Evolutionary conservation across 2,888 invertebrate species (phyloP), one percentile per base, ranked within the genome.

Genomic region (Lissocephala sabroskyi): DNA sequence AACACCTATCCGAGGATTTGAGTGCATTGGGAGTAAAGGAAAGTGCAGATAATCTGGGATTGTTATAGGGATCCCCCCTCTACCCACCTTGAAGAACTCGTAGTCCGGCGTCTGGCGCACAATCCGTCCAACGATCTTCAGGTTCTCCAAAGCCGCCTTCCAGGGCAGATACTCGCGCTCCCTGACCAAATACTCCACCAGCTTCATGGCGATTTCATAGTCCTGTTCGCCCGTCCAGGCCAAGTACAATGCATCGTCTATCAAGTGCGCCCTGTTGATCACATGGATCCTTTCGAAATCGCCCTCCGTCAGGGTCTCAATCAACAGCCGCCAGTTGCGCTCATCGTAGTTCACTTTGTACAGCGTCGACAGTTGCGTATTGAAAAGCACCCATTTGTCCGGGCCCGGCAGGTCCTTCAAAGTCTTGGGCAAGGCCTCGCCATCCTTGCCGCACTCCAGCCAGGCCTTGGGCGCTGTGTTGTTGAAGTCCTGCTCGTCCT

Each of bases 271-370:
- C 26, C 96, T 86, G 65, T 92, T 95, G 48, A 92, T 85, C 2
- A 87, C 84, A 10, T 92, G 89, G 36, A 96, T 89, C 13, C 73
- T 74, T 1, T 80, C 49, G 57, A 84, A 88, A 4, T 86, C 85
- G 0, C 85, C 82, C 26, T 87, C 87, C 55, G 88, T 86, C 41
- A 94, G 83, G 0, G 89, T 86, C 1, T 84, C 64, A 2, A 81
- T 82, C 9, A 94, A 82, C 46, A 92, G 83, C 29, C 88, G 84
- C 93, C 94, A 94, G 83, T 94, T 94, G 43, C 87, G 85, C 2
- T 84, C 76, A 79, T 94, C 93, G 80, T 94, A 94, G 84, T 92
- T 93, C 36, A 94, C 90, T 52, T 91, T 89, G 84, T 91, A 93
- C 0, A 89, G 85, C 0, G 89, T 90, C 16, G 91, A 87, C 85